A percentile compares a stretch with the other conserved stretches of the same genome.
phyloP scores from a whole-genome alignment of 2,113 vertebrate species.

The Saiga tatarica region DNA sequence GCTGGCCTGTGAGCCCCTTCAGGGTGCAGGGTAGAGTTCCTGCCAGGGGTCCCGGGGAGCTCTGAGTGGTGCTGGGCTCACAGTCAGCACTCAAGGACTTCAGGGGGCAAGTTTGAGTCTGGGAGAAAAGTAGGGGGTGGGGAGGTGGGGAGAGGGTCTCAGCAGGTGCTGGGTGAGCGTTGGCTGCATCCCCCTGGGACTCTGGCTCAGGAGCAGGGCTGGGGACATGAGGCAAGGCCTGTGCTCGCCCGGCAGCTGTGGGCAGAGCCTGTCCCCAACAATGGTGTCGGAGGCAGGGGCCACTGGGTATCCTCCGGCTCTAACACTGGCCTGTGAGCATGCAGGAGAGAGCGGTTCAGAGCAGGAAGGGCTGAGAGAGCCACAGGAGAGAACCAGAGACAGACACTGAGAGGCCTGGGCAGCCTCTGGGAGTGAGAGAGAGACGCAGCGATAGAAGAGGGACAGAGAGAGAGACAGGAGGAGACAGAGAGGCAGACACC shows the following conservation, averaged over 20 bases:
- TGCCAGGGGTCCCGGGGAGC: background rate
- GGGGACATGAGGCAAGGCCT: background rate
- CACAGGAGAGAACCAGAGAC: background rate
- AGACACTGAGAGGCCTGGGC: background rate
- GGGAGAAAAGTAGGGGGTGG: background rate
- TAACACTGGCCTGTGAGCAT: background rate
- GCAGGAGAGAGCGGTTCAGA: background rate
- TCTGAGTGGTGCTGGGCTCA: background rate
- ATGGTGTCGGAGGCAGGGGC: background rate
- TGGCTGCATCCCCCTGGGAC: background rate
- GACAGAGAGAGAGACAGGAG: background rate
- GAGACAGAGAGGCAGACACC: background rate
- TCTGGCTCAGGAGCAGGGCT: background rate
- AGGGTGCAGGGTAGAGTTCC: background rate
- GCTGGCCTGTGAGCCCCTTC: background rate
- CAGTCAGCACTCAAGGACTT: background rate
- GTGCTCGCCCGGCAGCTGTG: background rate
- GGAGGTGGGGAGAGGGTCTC: background rate
- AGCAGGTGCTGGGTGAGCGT: background rate
- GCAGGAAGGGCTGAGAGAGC: background rate
- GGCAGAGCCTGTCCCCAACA: background rate
- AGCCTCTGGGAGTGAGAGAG: background rate
- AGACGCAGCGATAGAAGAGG: background rate
- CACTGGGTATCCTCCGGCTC: background rate
- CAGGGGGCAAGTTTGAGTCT: background rate